These are phyloP conservation scores for Oncorhynchus tshawytscha DNA, from an alignment of 2,113 vertebrate genomes.

Conservation along the genomic window DNA sequence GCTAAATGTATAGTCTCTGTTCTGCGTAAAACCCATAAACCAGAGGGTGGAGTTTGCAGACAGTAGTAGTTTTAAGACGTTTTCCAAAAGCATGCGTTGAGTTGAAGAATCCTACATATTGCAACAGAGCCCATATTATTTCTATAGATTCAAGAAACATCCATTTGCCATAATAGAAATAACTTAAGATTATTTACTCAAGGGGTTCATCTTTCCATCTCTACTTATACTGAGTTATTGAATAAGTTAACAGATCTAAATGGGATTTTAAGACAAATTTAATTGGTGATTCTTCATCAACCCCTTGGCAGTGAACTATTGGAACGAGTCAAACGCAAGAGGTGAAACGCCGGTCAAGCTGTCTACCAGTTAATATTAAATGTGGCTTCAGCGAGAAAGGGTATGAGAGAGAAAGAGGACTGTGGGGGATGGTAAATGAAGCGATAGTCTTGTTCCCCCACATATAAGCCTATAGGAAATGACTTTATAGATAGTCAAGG, in stretches of 20 bases:
- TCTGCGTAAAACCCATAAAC: too few relatives aligned
- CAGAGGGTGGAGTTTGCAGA: too few relatives aligned
- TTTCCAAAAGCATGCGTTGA: too few relatives aligned
- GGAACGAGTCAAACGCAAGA: slow-evolving; percentile 83
- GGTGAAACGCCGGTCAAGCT: slow-evolving; percentile 89
- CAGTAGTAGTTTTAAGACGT: too few relatives aligned
- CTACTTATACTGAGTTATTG: slow-evolving; percentile 83
- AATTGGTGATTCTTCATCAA: slow-evolving; percentile 88
- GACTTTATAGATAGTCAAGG: too few relatives aligned
- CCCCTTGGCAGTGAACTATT: slow-evolving; percentile 90
- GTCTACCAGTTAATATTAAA: slow-evolving; percentile 79
- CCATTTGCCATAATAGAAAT: slow-evolving; percentile 3
- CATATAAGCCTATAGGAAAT: too few relatives aligned
- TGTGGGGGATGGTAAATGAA: too few relatives aligned
- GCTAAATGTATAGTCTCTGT: too few relatives aligned
- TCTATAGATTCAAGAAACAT: neutral
- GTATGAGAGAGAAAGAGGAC: slow-evolving; percentile 35
- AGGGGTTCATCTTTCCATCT: slow-evolving; percentile 79
- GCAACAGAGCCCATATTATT: too few relatives aligned
- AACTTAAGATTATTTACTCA: slow-evolving; percentile 82
- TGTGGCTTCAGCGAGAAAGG: slow-evolving; percentile 81
- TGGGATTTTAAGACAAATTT: slow-evolving; percentile 89
- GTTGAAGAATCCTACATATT: too few relatives aligned
- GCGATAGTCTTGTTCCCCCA: too few relatives aligned
- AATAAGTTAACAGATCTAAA: slow-evolving; percentile 85